phyloP scores from a whole-genome alignment of 2,888 invertebrate species.

The Meandrusa payeni region DNA sequence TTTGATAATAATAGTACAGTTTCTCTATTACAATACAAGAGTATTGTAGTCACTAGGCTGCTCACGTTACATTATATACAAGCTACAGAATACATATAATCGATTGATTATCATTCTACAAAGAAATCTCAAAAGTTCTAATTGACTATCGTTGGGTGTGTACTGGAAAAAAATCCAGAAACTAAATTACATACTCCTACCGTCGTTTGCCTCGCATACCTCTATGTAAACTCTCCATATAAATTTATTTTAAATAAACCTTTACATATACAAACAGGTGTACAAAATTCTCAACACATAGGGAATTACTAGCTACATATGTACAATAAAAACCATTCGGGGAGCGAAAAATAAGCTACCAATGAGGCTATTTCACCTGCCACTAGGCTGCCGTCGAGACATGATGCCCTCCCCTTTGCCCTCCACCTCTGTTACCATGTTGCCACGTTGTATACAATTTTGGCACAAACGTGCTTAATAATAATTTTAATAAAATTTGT shows the following conservation, averaged over 20 bases:
- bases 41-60: constrained; percentile 34
- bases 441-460: constrained; percentile 48
- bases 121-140: constrained; percentile 76
- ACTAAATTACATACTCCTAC: constrained; percentile 57
- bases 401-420: constrained; percentile 25
- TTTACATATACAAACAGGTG: constrained; percentile 75
- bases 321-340: constrained; percentile 54
- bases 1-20: constrained; percentile 63
- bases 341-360: constrained; percentile 34
- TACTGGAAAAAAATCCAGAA: constrained; percentile 67
- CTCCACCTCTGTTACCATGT: constrained; percentile 23
- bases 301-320: constrained; percentile 64
- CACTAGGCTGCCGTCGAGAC: no score
- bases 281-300: constrained; percentile 68
- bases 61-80: constrained; percentile 60
- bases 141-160: constrained; percentile 81
- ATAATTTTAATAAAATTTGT: constrained; percentile 42
- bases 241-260: constrained; percentile 66
- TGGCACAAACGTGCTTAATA: constrained; percentile 69
- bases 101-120: constrained; percentile 61
- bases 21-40: constrained; percentile 49
- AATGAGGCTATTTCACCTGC: constrained; percentile 30
- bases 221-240: constrained; percentile 54
- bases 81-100: constrained; percentile 52
- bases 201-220: constrained; percentile 53